These are phyloP conservation scores for Tetragonula clypearis DNA, from an alignment of 1,140 invertebrate species.

Conservation along the genomic window DNA sequence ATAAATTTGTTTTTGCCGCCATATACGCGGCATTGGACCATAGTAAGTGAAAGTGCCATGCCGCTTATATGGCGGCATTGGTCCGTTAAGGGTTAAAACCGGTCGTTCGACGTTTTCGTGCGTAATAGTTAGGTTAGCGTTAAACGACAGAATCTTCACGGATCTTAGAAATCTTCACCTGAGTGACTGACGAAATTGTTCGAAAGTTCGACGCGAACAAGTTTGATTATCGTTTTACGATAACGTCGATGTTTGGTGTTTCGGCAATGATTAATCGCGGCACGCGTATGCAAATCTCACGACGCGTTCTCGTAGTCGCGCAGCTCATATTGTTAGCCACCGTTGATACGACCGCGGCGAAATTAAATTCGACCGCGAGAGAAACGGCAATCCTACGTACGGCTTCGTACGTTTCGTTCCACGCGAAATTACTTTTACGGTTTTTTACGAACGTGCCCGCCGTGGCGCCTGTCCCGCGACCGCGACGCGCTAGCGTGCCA, in stretches of 20 bases:
- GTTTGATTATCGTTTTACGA: background rate
- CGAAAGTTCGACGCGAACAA: background rate
- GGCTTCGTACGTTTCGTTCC: background rate
- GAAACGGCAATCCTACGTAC: slow-evolving; percentile 10
- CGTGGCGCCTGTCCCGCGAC: background rate
- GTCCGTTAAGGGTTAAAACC: no score
- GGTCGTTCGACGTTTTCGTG: no score
- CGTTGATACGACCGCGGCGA: slow-evolving; percentile 12
- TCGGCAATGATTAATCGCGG: slow-evolving; percentile 27
- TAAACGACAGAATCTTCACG: background rate
- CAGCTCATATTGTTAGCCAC: slow-evolving; percentile 11
- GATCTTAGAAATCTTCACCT: background rate
- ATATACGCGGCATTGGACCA: no score
- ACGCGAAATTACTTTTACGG: slow-evolving; percentile 20
- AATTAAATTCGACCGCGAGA: slow-evolving; percentile 33
- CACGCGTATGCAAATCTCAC: slow-evolving; percentile 18
- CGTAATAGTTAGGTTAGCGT: no score
- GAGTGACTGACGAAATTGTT: background rate
- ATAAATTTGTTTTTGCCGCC: no score
- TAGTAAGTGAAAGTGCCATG: no score
- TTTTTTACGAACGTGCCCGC: background rate
- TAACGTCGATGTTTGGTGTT: background rate
- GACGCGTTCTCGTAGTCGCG: background rate
- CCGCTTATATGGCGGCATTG: no score
- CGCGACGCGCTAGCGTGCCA: background rate